Base-by-base conservation (phyloP, 1,140 invertebrate species). In the Cyclina sinensis region DNA sequence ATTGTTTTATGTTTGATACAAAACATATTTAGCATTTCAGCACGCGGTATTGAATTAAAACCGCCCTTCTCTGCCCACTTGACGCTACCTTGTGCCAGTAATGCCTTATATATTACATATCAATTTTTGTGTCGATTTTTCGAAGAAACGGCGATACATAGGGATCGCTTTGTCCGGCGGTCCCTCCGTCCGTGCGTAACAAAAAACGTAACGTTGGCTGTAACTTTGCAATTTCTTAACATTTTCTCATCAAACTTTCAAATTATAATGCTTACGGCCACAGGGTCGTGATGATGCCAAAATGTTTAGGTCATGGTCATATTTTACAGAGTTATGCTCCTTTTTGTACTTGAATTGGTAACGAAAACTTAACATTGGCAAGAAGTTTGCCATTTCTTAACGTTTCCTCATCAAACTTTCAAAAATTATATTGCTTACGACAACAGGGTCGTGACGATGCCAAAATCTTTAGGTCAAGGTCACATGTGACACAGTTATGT, bases 381-480 rank as follows among this genome's bases (percentile, higher is more conserved):
- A 59, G 5, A 59, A 59, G 7, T 59, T 59, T 59, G 54, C 54
- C 54, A 59, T 59, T 59, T 59, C 54, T 59, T 59, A 59, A 59
- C 3, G 21, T 59, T 59, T 59, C 54, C 21, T 59, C 54, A 59
- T 59, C 54, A 59, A 59, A 59, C 54, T 59, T 59, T n/a, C 4
- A 7, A 43, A 5, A 59, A 59, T 59, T 59, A 21, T 59, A 59
- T 59, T 59, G 54, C 54, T 59, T n/a, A 59, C 21, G 54, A 59
- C 54, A 59, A 59, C n/a, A n/a, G n/a, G n/a, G n/a, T n/a, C n/a
- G n/a, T n/a, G n/a, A n/a, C n/a, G n/a, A n/a, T n/a, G n/a, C n/a
- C n/a, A 43, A 43, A 43, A 9, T 59, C 18, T 59, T 3, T n/a
- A 59, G 5, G 54, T 59, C 54, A 59, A 59, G 54, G 54, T 59